Evolutionary conservation across 1,140 invertebrate species (phyloP).

Genomic region (Drosophila kepulauana): DNA sequence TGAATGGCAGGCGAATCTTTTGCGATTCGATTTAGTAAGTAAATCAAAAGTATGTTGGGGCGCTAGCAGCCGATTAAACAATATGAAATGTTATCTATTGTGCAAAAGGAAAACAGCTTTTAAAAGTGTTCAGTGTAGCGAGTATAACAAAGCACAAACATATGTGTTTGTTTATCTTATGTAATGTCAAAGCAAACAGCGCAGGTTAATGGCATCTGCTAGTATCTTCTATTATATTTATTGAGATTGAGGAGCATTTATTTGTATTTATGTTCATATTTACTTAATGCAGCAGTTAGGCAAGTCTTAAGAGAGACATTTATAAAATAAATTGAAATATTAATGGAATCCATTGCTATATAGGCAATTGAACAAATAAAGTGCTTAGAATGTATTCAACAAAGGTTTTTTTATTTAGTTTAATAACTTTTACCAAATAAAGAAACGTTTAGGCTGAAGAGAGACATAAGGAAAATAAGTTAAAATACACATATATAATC

Average conservation of each 20-base stretch:
- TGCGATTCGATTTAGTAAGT: constrained; percentile 1
- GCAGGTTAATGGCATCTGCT: background rate
- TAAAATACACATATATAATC: too few species aligned
- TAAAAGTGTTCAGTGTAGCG: background rate
- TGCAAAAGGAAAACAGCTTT: constrained; percentile 11
- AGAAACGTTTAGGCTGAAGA: too few species aligned
- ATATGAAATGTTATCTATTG: constrained; percentile 9
- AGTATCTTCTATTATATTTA: background rate
- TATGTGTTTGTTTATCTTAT: background rate
- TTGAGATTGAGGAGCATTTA: background rate
- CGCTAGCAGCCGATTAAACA: constrained; percentile 17
- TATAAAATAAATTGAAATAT: too few species aligned
- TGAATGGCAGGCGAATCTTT: background rate
- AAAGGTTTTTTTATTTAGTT: too few species aligned
- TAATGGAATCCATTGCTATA: too few species aligned
- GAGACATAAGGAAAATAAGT: too few species aligned
- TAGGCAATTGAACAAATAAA: too few species aligned
- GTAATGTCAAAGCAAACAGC: background rate
- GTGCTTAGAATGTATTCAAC: too few species aligned
- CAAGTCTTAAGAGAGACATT: too few species aligned
- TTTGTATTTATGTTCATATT: background rate
- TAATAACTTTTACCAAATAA: too few species aligned
- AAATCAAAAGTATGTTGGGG: constrained; percentile 15
- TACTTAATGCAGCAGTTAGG: too few species aligned
- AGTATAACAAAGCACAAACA: background rate